Evolutionary conservation across 2,113 vertebrate genomes (phyloP), one percentile per base, ranked within the genome.

Genomic region (Oncorhynchus tshawytscha): DNA sequence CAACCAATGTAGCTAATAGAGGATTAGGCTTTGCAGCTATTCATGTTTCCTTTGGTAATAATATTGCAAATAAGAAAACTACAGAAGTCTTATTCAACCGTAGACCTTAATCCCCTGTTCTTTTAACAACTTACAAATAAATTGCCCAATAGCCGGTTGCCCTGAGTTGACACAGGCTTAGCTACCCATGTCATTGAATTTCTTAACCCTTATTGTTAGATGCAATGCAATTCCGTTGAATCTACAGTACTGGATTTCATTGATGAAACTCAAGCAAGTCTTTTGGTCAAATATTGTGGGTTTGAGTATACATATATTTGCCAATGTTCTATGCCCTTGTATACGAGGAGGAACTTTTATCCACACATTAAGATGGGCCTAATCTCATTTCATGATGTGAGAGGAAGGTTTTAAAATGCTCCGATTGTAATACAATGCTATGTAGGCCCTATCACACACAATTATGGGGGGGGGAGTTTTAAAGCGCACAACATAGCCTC

Each of bases 11-110:
- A 60, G 69, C 39, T 65, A 51, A 74, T 34, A 74, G 51, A 18
- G 57, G 24, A 57, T 71, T 74, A 77, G 49, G 74, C 60, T 80
- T 39, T 49, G 8, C 67, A 79, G 64, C 59, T 64, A 22, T 22
- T 71, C 48, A 24, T 54, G 74, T 74, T 84, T 79, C 51, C 67
- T 2, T 67, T 67, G 22, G 7, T 73, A 68, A 80, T 29, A 83
- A 68, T 67, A 68, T 68, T 69, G 15, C 13, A 70, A 27, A 79
- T 31, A 64, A 18, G 57, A 77, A 69, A 76, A 67, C 54, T 27
- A 22, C 77, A 64, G 60, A 27, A 22, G 24, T 68, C 71, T 48
- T n/a, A 49, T 59, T 25, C 62, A 69, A 59, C 7, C 65, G 73
- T 72, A 9, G 7, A 16, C 25, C 31, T 29, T 67, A 67, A 67